Conservation (phyloP, 2,113 vertebrate species). For the Heterocephalus glaber region DNA sequence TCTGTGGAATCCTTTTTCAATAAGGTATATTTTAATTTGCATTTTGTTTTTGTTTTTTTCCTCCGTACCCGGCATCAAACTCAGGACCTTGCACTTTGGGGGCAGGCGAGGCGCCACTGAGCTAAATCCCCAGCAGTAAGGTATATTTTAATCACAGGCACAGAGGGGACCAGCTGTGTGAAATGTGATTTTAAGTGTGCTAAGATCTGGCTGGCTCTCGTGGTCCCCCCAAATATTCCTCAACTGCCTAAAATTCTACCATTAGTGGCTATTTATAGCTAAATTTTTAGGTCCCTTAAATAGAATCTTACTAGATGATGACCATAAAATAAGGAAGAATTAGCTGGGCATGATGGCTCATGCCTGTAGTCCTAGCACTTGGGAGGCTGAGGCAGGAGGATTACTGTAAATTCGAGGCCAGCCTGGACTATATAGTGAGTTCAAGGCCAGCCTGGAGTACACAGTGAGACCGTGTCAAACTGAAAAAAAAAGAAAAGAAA, state of each 20-base stretch:
- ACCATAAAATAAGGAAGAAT: slow-evolving; percentile 4
- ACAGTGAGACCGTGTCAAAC: no score
- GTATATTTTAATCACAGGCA: slow-evolving; percentile 12
- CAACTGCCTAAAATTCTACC: slow-evolving; percentile 43
- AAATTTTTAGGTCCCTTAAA: slow-evolving; percentile 67
- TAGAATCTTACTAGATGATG: slow-evolving; percentile 63
- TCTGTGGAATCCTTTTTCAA: slow-evolving; percentile 7
- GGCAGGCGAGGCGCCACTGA: no score
- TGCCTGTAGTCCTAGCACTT: no score
- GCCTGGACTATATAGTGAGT: no score
- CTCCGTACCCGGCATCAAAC: no score
- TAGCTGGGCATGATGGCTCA: no score
- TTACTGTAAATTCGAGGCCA: no score
- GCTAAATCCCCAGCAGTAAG: neutral
- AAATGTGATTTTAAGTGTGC: slow-evolving; percentile 58
- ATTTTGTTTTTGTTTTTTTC: no score
- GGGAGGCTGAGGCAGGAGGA: no score
- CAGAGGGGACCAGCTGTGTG: neutral
- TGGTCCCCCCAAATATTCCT: neutral
- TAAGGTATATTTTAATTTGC: neutral
- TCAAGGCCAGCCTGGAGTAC: no score
- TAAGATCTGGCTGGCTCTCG: slow-evolving; percentile 8
- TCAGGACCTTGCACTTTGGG: no score
- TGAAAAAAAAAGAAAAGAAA: neutral
- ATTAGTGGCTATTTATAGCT: slow-evolving; percentile 72